phyloP scores from a whole-genome alignment of 2,797 vertebrate species.

The Gallirallus australis region DNA sequence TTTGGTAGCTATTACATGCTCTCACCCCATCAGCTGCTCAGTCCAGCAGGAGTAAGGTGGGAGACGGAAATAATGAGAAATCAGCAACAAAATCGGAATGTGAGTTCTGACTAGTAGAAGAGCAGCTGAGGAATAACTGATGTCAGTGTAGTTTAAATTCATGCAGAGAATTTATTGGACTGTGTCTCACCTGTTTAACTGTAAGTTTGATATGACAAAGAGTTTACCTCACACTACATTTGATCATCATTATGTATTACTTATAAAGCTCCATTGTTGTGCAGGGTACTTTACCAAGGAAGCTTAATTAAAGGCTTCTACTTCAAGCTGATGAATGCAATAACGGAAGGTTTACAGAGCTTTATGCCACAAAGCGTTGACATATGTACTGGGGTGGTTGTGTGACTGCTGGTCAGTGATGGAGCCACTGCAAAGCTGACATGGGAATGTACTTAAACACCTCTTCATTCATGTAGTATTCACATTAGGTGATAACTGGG shows the following conservation, averaged over 20 bases:
- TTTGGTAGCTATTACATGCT: background rate
- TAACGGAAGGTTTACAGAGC: background rate
- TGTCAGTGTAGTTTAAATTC: background rate
- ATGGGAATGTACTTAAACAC: background rate
- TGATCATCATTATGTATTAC: background rate
- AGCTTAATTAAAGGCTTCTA: background rate
- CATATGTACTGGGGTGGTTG: accelerated
- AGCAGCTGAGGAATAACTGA: background rate
- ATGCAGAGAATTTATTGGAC: background rate
- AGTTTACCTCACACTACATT: background rate
- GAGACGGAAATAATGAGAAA: background rate
- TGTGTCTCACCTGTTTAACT: background rate
- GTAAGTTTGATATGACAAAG: background rate
- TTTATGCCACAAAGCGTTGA: background rate
- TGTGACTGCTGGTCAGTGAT: background rate
- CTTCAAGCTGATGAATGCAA: background rate
- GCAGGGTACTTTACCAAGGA: background rate
- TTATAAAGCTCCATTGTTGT: background rate
- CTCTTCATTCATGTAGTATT: background rate
- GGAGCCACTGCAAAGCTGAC: background rate
- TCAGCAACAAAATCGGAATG: background rate
- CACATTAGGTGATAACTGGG: background rate
- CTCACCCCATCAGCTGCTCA: background rate
- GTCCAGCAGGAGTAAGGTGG: background rate
- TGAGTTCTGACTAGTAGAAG: background rate